phyloP scores from a whole-genome alignment of 2,113 vertebrate species.

The Trachemys scripta region DNA sequence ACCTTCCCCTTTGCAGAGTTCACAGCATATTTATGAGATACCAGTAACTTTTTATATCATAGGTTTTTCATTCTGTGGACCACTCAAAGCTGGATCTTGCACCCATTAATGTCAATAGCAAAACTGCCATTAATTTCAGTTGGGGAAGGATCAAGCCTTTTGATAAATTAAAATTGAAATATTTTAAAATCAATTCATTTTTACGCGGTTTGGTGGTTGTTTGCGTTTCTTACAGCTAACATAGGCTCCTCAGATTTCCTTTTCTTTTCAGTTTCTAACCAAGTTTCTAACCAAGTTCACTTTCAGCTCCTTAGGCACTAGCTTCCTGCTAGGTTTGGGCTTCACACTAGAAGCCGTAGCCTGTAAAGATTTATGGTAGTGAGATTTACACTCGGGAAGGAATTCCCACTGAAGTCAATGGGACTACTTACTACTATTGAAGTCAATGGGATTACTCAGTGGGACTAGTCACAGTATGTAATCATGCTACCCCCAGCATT shows the following conservation, averaged over 20 bases:
- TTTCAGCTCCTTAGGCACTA: background rate
- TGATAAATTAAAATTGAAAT: background rate
- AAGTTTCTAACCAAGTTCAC: background rate
- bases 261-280: background rate
- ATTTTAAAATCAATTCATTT: background rate
- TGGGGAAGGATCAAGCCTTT: background rate
- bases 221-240: background rate
- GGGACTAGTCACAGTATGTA: constrained; percentile 13
- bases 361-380: background rate
- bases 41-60: background rate
- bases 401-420: background rate
- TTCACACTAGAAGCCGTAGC: background rate
- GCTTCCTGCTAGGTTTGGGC: background rate
- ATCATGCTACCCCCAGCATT: background rate
- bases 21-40: background rate
- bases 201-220: background rate
- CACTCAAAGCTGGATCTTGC: background rate
- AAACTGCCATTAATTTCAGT: constrained; percentile 19
- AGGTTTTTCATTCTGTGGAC: constrained; percentile 11
- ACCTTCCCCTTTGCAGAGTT: constrained; percentile 10
- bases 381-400: background rate
- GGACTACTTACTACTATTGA: background rate
- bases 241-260: background rate
- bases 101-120: background rate
- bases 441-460: constrained; percentile 16